These are phyloP conservation scores for Lepidurus apus DNA, from an alignment of 1,140 invertebrate species.

Conservation along the genomic window DNA sequence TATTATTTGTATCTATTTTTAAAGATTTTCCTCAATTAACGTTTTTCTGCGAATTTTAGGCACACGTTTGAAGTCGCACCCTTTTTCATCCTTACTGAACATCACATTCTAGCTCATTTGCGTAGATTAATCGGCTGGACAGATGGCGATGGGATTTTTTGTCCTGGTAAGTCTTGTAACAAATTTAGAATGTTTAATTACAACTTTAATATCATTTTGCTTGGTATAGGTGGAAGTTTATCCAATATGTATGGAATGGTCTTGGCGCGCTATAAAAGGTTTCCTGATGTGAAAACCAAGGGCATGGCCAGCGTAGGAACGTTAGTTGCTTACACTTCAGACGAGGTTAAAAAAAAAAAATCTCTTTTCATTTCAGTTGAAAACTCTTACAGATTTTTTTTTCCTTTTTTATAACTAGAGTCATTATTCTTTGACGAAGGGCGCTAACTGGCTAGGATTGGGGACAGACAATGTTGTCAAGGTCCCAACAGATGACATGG, in stretches of 20 bases:
- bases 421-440: slow-evolving; percentile 82
- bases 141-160: slow-evolving; percentile 64
- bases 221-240: slow-evolving; percentile 66
- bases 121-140: slow-evolving; percentile 61
- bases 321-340: slow-evolving; percentile 64
- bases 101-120: slow-evolving; percentile 56
- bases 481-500: slow-evolving; percentile 60
- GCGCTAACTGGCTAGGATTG: slow-evolving; percentile 70
- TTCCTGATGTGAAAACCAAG: slow-evolving; percentile 67
- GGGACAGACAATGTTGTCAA: slow-evolving; percentile 66
- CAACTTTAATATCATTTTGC: slow-evolving; percentile 32
- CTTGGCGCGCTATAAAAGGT: slow-evolving; percentile 64
- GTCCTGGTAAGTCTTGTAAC: slow-evolving; percentile 46
- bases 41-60: slow-evolving; percentile 43
- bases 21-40: slow-evolving; percentile 33
- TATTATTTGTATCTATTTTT: slow-evolving; percentile 35
- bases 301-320: slow-evolving; percentile 56
- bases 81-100: slow-evolving; percentile 65
- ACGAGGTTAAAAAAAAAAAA: slow-evolving; percentile 55
- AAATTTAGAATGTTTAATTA: slow-evolving; percentile 16
- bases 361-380: not conserved
- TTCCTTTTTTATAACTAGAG: slow-evolving; percentile 48
- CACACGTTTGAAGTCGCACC: slow-evolving; percentile 75
- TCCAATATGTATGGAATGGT: slow-evolving; percentile 81
- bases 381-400: not conserved